Base-by-base conservation (phyloP, 2,113 vertebrate genomes). In the Calyptomena viridis region DNA sequence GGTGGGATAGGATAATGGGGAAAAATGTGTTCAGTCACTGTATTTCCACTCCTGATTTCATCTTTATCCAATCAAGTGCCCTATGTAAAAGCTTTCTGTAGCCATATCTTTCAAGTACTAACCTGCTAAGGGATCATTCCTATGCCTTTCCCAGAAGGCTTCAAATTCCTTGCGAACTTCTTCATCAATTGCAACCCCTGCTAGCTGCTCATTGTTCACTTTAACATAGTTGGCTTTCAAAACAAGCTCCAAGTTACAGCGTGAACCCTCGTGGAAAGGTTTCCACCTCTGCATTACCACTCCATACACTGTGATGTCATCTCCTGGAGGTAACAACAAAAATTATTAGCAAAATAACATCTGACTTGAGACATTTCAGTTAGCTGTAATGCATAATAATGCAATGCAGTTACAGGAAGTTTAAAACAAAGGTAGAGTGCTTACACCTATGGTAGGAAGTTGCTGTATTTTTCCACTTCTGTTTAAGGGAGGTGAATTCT, bases 221-320 rank as follows among this genome's bases (percentile, higher is more conserved):
- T 99, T 99, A 35, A 99, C 79, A 12, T 99, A 98, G 97, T 99
- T 99, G 30, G 99, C 99, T 96, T 99, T 99, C 76, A 99, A 96
- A 56, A 99, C 99, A 76, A 99, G 98, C 96, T 99, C 99, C 93
- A 99, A 96, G 46, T 99, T 98, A 93, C 99, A 99, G 75, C 98
- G 98, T 19, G 95, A 53, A 49, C 98, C 98, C 50, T 98, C 98
- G 1, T 94, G 97, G 87, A 99, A 97, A 19, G 99, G 98, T 84
- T 98, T 99, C 99, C 99, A 99, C 67, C 99, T 98, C 78, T 99
- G 99, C 97, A 98, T 98, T 83, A 99, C 98, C 28, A 99, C 98
- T 31, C 99, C 99, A 60, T 99, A 99, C 72, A 99, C 97, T 2
- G 99, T 99, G 86, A 99, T 97, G 84, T 99, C 99, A 95, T 99